Base-by-base conservation (phyloP, 2,888 invertebrate species). In the Drosophila mimetica region DNA sequence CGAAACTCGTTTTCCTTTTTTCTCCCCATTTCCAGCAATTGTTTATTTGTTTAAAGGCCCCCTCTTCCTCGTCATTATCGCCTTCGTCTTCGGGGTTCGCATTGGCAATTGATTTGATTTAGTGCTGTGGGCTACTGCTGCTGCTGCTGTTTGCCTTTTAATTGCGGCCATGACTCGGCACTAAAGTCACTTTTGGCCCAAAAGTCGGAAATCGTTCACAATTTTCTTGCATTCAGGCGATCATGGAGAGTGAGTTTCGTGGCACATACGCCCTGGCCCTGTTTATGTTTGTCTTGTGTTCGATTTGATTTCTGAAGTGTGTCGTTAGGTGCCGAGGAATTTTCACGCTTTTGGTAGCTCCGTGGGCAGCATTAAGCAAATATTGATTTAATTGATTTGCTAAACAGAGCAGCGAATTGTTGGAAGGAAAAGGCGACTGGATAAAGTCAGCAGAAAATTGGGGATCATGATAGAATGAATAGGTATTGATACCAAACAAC, bases 41-140 rank as follows among this genome's bases (percentile, higher is more conserved):
- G 77, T 87, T 85, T 85, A 82, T 85, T 85, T 87, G 77, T 82
- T 85, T 87, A 79, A 84, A 78, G 36, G 25, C 46, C 66, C 46
- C 46, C 64, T 61, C 46, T 13, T 39, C 20, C 28, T 18, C 42
- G 71, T 28, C 75, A 75, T 75, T 77, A 76, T 82, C 86, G 47
- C 36, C 20, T 57, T 58, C 46, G 39, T 20, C 59, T 47, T 41
- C 32, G 48, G 70, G 70, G 75, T 61, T 83, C 80, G 81, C 86
- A 86, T 83, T 82, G 81, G 86, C 86, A 86, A 84, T 82, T 80
- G 81, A 84, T 86, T 86, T 82, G 79, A 85, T 82, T 79, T 81
- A 67, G 74, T 82, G 74, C 69, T 86, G 59, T 71, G 70, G 69
- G 82, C 86, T 86, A 74, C 81, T 80, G 64, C 61, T 42, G 60